phyloP scores from a whole-genome alignment of 2,888 invertebrate species.

The Plagodis dolabraria region DNA sequence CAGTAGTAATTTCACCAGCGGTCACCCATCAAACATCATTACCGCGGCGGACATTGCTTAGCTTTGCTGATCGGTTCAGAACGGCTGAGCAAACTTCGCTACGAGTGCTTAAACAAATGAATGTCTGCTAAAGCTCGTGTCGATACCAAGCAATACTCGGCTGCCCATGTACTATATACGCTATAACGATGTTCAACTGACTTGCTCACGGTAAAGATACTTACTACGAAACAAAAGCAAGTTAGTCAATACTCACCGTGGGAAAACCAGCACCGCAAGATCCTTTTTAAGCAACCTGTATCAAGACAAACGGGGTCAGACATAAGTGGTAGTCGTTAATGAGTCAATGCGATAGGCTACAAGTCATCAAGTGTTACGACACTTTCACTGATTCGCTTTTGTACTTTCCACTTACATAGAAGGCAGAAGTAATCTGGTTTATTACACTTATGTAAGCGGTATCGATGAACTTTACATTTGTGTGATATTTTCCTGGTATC shows the following conservation, averaged over 20 bases:
- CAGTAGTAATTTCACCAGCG: no score
- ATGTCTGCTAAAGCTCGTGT: no score
- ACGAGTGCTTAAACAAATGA: no score
- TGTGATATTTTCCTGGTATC: conserved; percentile 25
- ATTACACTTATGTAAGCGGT: conserved; percentile 40
- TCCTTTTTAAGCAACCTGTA: conserved; percentile 22
- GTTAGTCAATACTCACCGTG: conserved; percentile 29
- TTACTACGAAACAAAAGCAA: conserved; percentile 8
- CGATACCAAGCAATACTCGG: no score
- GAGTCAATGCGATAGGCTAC: conserved; percentile 46
- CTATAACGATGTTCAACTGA: no score
- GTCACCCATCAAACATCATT: no score
- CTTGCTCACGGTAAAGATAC: no score
- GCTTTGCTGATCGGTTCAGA: no score
- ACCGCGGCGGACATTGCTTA: no score
- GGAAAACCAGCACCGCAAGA: conserved; percentile 34
- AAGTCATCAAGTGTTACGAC: conserved; percentile 32
- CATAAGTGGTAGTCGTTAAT: conserved; percentile 30
- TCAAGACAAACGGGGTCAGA: conserved; percentile 27
- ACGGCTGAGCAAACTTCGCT: no score
- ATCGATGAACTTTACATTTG: conserved; percentile 25
- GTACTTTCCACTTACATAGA: conserved; percentile 41
- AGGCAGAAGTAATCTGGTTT: conserved; percentile 42
- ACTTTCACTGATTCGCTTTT: conserved; percentile 55
- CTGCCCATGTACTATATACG: no score